Base-by-base conservation (phyloP, 1,140 invertebrate species). In the Carcinoscorpius rotundicauda region DNA sequence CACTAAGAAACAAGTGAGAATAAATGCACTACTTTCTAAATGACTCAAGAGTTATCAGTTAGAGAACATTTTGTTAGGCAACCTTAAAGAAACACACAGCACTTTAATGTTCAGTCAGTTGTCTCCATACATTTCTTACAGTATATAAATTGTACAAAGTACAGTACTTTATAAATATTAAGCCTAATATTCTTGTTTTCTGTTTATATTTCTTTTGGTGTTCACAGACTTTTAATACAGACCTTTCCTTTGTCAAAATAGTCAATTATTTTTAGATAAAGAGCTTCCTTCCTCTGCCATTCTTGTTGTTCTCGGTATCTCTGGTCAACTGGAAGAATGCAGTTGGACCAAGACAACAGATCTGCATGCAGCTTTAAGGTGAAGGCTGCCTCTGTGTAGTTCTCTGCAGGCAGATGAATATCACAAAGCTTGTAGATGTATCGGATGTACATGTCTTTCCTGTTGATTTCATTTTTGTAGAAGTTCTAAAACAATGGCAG, bases 351-450 rank as follows among this genome's bases (percentile, higher is more conserved):
- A 68, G 84, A 84, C 49, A 98, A 78, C 70, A 93, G 88, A 75
- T 93, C 88, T 0, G 93, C 91, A 75, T 98, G 96, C 1, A 97
- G 76, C 76, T 95, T 87, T 68, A 99, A 83, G 1, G 95, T 98
- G 71, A 93, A 94, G 3, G 91, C 95, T 49, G 95, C 95, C 80
- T 99, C 96, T 0, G 93, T 91, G 72, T 86, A 96, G 76, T 98
- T 98, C 65, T 96, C 93, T 48, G 91, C 91, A 50, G 87, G 87
- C 6, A 95, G 78, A 76, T 98, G 95, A 8, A 98, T 81, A 74
- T 95, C 91, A 75, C 95, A 93, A 10, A 98, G 79, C 76, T 97
- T 97, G 78, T 98, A 95, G 61, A 98, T 91, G 75, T 98, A 98
- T 58, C 93, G 84, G 50, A 98, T 79, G 76, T 97, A 98, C 88